Evolutionary conservation across 2,888 invertebrate species (phyloP), one percentile per base, ranked within the genome.

Genomic region (Drosophila mettleri): DNA sequence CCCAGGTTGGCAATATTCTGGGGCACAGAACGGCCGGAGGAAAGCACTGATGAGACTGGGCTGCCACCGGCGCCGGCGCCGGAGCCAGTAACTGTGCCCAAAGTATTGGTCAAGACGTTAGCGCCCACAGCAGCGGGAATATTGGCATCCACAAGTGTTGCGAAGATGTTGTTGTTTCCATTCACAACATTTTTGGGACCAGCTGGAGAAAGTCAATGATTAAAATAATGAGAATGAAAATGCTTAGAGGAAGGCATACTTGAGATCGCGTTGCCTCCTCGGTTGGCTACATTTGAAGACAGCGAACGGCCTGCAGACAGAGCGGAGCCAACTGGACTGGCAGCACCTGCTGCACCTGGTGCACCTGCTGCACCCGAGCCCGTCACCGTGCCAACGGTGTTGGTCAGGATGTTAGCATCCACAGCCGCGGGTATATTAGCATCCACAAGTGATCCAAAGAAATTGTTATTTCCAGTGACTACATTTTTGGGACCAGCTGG

Each of bases 391-490:
- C 46, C 46, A 0, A 43, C 4, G 4, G 41, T 29, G 1, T 20
- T 57, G 36, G 33, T 63, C 29, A 70, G 16, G 0, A 36, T 41
- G 12, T 43, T 38, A 0, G 39, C 70, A 36, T 24, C 53, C 0
- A 16, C 54, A 4, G 29, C 38, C 2, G 9, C 45, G 3, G 74
- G 74, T 20, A 54, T 38, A 29, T 43, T 9, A 5, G 36, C 36
- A 2, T 3, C 18, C 6, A 54, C 61, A 10, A 74, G 41, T 27
- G 38, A 20, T 0, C 18, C 5, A 2, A 59, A 4, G 8, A 24
- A 0, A 14, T 70, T 66, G 14, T 31, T 22, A 12, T 46, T 48
- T 3, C 75, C 75, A 4, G 7, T 18, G 4, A 48, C 54, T 5
- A 54, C 33, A 6, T 24, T 49, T 9, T 24, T 51, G 49, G 34